These are phyloP conservation scores for Paradoxurus hermaphroditus DNA, from an alignment of 2,113 vertebrate genomes.

Conservation along the genomic window DNA sequence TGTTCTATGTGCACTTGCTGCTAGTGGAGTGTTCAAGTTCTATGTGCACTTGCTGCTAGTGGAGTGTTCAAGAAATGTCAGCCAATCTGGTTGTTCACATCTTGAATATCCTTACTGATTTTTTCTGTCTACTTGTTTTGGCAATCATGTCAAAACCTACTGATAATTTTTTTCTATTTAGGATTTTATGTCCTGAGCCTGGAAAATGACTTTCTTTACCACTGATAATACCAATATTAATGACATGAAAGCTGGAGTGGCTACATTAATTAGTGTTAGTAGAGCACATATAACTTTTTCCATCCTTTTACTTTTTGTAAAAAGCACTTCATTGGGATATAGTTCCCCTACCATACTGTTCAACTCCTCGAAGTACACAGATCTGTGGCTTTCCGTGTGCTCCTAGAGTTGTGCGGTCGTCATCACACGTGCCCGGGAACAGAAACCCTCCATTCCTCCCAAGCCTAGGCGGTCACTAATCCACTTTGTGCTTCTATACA, in stretches of 20 bases:
- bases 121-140: neutral
- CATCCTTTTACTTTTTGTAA: neutral
- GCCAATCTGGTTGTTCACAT: neutral
- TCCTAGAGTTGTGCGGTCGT: neutral
- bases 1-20: neutral
- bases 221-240: neutral
- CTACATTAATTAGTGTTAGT: neutral
- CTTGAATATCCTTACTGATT: neutral
- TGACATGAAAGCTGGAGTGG: neutral
- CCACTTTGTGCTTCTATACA: neutral
- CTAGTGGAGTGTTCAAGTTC: neutral
- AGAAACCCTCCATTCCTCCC: neutral
- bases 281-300: neutral
- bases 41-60: neutral
- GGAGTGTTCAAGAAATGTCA: neutral
- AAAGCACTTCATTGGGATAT: neutral
- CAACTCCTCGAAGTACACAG: neutral
- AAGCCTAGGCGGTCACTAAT: neutral
- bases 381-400: neutral
- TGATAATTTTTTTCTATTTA: neutral
- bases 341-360: neutral
- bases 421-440: neutral
- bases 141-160: neutral
- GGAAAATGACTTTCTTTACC: neutral
- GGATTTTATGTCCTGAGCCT: neutral